Evolutionary conservation across 2,888 invertebrate species (phyloP).

Genomic region (Aplocera efformata): DNA sequence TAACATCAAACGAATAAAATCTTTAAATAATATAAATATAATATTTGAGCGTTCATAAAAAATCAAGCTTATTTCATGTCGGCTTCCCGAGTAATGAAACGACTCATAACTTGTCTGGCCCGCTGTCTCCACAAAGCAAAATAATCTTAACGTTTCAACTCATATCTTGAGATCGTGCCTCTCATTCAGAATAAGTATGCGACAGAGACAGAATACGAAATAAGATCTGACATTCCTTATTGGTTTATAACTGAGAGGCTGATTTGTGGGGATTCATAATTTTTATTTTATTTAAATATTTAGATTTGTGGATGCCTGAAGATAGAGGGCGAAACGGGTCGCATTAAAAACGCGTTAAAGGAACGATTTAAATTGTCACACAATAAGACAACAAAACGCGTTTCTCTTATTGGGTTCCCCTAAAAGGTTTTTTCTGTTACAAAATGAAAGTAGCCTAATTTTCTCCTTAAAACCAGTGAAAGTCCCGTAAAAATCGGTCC

Average conservation of each 20-base stretch:
- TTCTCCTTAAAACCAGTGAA: too few relatives aligned
- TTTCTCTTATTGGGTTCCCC: too few relatives aligned
- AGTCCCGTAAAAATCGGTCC: too few relatives aligned
- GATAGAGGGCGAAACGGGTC: not conserved
- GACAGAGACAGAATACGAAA: conserved; percentile 55
- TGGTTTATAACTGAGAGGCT: conserved; percentile 32
- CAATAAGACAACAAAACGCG: too few relatives aligned
- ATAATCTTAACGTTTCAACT: conserved; percentile 25
- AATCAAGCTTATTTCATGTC: conserved; percentile 10
- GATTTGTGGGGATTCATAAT: conserved; percentile 40
- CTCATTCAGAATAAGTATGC: conserved; percentile 46
- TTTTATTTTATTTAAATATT: conserved; percentile 5
- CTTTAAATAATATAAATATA: too few relatives aligned
- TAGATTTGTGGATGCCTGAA: too few relatives aligned
- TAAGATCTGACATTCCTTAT: conserved; percentile 46
- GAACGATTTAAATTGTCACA: too few relatives aligned
- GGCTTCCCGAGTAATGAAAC: conserved; percentile 13
- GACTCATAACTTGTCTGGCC: conserved; percentile 10
- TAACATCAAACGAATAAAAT: too few relatives aligned
- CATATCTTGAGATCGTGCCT: conserved; percentile 21
- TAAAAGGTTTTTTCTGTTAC: too few relatives aligned
- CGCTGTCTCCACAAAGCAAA: conserved; percentile 20
- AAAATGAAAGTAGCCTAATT: too few relatives aligned
- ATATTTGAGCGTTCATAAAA: not conserved
- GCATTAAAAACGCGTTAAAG: too few relatives aligned